Base-by-base conservation (phyloP, 2,888 invertebrate genomes). In the Drosophila basisetae region DNA sequence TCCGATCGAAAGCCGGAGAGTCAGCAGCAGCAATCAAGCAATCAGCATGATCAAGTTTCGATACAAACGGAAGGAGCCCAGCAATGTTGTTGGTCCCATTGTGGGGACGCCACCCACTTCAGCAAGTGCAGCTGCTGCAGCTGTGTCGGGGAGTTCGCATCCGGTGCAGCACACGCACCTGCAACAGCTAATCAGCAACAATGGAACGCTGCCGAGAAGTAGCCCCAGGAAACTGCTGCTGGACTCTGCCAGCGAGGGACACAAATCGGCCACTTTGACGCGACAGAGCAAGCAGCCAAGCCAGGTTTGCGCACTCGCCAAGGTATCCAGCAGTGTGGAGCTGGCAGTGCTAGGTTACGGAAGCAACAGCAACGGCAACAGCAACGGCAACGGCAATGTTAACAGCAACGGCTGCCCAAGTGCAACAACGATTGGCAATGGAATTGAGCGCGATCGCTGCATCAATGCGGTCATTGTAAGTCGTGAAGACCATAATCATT, bases 41-140 rank as follows among this genome's bases (percentile, higher is more conserved):
- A 56, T 28, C 66, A 69, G 82, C 80, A 95, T 95, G 95, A 95
- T 95, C 79, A 95, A 95, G 93, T 95, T 95, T 94, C 95, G 95
- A 76, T 95, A 95, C 84, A 95, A 95, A 89, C 95, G 95, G 78
- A 95, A 95, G 92, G 95, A 95, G 91, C 89, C 91, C 74, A 85
- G 81, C 63, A 92, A 91, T 77, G 83, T 92, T 80, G 91, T 92
- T 77, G 81, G 56, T 39, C 56, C 78, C 68, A 50, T 50, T 22
- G 71, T 9, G 59, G 43, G 43, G 31, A 43, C 43, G 28, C 53
- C 61, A 59, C 55, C 30, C 60, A 41, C 10, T 47, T 18, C 62
- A 56, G 39, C 33, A 22, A 37, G 67, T 35, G 18, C 52, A 28
- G 35, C 50, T 39, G 2, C 61, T 56, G 4, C 39, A 11, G 18